phyloP scores from a whole-genome alignment of 2,888 invertebrate genomes.

The Eupithecia exiguata region DNA sequence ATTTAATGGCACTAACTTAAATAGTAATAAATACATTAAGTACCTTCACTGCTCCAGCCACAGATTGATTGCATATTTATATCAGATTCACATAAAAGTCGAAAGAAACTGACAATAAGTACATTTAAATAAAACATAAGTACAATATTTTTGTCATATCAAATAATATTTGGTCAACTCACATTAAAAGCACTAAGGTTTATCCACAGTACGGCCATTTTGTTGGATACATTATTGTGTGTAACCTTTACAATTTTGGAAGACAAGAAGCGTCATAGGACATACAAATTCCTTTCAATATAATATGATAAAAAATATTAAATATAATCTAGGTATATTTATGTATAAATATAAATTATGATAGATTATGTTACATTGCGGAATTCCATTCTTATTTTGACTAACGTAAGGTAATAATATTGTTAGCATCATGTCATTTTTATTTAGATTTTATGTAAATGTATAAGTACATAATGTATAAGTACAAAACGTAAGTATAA shows the following conservation, averaged over 20 bases:
- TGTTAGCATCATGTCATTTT: not conserved
- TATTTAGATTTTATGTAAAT: not conserved
- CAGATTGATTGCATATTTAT: not conserved
- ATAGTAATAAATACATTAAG: conserved; percentile 15
- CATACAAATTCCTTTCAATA: not conserved
- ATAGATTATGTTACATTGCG: not conserved
- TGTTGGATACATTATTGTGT: not conserved
- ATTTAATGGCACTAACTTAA: conserved; percentile 26
- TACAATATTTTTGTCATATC: too few relatives aligned
- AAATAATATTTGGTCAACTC: conserved; percentile 68
- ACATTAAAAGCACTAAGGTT: conserved; percentile 57
- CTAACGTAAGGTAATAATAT: not conserved
- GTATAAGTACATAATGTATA: not conserved
- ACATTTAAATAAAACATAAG: too few relatives aligned
- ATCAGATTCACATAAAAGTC: not conserved
- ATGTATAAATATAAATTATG: not conserved
- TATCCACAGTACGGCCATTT: not conserved
- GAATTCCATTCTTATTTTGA: not conserved
- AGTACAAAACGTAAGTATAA: not conserved
- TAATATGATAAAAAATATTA: not conserved
- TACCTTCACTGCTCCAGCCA: conserved; percentile 7
- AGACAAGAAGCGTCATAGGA: conserved; percentile 44
- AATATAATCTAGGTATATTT: not conserved
- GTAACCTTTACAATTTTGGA: conserved; percentile 47
- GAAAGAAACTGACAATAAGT: conserved; percentile 45